phyloP scores from a whole-genome alignment of 2,113 vertebrate genomes.

The Accipiter cooperii region DNA sequence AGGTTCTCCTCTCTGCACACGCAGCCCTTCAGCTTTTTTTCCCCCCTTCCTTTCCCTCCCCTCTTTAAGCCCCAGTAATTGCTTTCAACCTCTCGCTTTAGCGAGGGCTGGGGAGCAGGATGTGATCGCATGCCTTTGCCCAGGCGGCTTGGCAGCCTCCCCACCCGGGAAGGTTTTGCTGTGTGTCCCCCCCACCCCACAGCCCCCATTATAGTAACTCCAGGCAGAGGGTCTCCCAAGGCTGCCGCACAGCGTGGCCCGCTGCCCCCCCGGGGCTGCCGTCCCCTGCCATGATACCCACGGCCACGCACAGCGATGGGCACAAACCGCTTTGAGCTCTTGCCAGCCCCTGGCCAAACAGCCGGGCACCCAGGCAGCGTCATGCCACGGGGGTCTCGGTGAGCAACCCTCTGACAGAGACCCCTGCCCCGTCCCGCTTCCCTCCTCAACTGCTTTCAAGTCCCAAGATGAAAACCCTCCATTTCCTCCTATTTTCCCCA shows the following conservation, averaged over 20 bases:
- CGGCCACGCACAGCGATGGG: accelerated
- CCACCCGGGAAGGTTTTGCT: neutral
- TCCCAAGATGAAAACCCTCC: neutral
- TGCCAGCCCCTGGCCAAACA: neutral
- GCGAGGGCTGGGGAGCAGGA: neutral
- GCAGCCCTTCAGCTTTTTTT: constrained; percentile 2
- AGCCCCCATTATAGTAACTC: neutral
- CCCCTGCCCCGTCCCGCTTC: neutral
- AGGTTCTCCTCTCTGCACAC: constrained; percentile 67
- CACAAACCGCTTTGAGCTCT: neutral
- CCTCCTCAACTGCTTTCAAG: neutral
- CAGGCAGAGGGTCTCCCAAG: neutral
- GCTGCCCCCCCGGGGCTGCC: neutral
- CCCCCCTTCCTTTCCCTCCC: neutral
- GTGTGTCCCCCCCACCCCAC: neutral
- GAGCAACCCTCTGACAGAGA: neutral
- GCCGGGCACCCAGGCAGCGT: neutral
- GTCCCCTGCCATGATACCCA: neutral
- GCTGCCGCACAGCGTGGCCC: neutral
- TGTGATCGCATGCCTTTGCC: neutral
- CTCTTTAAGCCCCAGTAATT: constrained; percentile 78
- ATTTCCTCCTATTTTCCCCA: neutral
- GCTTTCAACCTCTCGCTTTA: constrained; percentile 43
- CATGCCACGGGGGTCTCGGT: accelerated
- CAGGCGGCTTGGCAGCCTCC: neutral